Conservation (phyloP, 2,113 vertebrate genomes). For the Brevimyrus niger region DNA sequence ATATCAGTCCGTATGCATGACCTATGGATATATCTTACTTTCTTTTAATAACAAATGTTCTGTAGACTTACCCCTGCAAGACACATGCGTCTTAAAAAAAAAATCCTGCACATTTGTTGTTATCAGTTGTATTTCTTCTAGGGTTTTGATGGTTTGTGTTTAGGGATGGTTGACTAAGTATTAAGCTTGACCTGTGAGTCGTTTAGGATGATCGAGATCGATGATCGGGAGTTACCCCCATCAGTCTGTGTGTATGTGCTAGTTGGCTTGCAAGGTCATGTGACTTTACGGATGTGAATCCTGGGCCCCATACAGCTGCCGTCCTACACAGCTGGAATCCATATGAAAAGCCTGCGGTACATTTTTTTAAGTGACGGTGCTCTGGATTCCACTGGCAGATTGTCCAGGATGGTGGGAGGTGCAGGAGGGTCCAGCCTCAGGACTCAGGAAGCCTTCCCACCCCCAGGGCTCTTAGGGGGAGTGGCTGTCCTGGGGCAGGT, state of each 20-base stretch:
- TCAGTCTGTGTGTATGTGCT: not conserved
- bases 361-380: not conserved
- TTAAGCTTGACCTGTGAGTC: not conserved
- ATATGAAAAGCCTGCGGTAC: not conserved
- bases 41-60: not conserved
- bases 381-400: not conserved
- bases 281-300: not conserved
- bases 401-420: not conserved
- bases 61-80: not conserved
- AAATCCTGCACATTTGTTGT: not conserved
- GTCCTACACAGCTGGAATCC: not conserved
- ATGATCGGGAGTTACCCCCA: not conserved
- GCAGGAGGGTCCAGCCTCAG: not conserved
- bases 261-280: not conserved
- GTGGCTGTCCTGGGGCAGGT: not conserved
- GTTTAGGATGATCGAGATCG: not conserved
- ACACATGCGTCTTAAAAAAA: not conserved
- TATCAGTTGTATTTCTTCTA: not conserved
- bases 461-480: not conserved
- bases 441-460: not conserved
- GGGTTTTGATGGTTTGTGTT: not conserved
- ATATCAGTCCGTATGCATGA: not conserved
- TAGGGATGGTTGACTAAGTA: not conserved
- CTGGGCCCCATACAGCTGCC: not conserved
- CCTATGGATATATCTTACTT: not conserved